Evolutionary conservation across 2,797 vertebrate genomes (phyloP).

Genomic region (Amblyraja radiata): DNA sequence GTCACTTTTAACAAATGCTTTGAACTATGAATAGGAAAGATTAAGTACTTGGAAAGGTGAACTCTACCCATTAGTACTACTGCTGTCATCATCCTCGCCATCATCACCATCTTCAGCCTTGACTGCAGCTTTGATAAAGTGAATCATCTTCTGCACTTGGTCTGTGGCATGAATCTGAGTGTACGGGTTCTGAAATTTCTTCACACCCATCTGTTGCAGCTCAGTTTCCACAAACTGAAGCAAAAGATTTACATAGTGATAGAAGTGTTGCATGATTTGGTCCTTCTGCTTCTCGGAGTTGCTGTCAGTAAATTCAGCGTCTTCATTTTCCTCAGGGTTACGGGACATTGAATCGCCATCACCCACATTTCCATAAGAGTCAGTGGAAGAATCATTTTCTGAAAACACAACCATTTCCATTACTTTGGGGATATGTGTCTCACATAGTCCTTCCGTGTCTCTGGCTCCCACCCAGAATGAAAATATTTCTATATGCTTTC

Average conservation of each 20-base stretch:
- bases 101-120: background rate
- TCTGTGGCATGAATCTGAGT: slow-evolving; percentile 13
- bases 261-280: slow-evolving; percentile 2
- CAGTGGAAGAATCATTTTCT: background rate
- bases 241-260: slow-evolving; percentile 6
- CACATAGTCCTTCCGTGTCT: background rate
- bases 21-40: background rate
- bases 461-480: background rate
- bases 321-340: background rate
- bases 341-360: background rate
- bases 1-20: background rate
- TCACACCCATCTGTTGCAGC: background rate
- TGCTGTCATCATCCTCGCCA: background rate
- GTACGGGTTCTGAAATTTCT: slow-evolving; percentile 14
- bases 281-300: background rate
- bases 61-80: background rate
- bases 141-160: slow-evolving; percentile 22
- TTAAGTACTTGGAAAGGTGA: background rate
- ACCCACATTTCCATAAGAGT: background rate
- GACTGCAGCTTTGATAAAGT: background rate
- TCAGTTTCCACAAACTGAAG: slow-evolving; percentile 4
- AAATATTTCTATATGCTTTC: background rate
- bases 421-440: background rate
- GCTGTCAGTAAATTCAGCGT: background rate
- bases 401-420: background rate